phyloP scores from a whole-genome alignment of 2,888 invertebrate genomes.

The Tenodera sinensis region DNA sequence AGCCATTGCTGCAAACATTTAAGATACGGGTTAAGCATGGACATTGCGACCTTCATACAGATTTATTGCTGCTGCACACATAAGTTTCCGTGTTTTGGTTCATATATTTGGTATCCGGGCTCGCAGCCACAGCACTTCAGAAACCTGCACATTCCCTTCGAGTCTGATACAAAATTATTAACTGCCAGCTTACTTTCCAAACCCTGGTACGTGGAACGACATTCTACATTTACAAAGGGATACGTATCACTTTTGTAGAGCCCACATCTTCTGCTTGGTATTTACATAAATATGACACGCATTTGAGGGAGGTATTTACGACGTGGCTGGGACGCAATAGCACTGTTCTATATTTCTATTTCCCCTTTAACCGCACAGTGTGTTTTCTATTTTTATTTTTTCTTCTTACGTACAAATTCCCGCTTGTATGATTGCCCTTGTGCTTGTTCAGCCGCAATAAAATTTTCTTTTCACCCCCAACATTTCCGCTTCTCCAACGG shows the following conservation, averaged over 20 bases:
- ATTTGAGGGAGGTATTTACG: background rate
- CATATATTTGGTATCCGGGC: no score
- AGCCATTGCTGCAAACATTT: no score
- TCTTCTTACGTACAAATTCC: background rate
- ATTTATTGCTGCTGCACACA: no score
- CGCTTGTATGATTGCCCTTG: background rate
- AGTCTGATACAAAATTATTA: no score
- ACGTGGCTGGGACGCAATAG: background rate
- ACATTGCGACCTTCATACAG: no score
- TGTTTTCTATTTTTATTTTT: background rate
- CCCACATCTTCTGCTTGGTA: background rate
- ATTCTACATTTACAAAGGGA: no score
- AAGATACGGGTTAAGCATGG: no score
- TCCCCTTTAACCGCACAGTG: background rate
- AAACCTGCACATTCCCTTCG: no score
- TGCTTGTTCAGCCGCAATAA: background rate
- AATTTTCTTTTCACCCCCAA: background rate
- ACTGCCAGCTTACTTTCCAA: no score
- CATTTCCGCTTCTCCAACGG: background rate
- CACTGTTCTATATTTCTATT: background rate
- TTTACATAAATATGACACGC: background rate
- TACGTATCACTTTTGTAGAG: background rate
- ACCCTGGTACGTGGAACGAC: no score
- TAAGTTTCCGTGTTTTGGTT: no score
- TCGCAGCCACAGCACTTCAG: no score